These are phyloP conservation scores for Taeniopygia guttata DNA, from an alignment of 2,797 vertebrate genomes.

Conservation along the genomic window DNA sequence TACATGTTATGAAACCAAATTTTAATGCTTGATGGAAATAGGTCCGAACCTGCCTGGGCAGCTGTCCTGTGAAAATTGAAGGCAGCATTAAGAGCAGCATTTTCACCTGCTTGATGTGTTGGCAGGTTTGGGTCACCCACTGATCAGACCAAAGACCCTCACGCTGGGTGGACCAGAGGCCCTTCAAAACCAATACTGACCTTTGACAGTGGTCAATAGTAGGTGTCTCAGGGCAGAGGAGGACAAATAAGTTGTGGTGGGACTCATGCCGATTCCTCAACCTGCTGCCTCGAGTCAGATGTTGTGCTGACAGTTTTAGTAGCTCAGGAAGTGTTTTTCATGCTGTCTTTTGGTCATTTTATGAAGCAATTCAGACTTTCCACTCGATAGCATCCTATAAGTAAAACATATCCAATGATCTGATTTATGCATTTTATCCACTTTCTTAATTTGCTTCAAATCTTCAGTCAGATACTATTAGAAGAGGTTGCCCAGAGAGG, in stretches of 20 bases:
- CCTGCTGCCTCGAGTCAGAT: not conserved
- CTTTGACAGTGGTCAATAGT: not conserved
- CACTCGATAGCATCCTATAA: not conserved
- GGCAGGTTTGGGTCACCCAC: not conserved
- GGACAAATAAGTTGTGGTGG: not conserved
- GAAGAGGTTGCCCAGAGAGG: not conserved
- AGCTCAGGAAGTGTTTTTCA: not conserved
- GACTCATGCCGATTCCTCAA: not conserved
- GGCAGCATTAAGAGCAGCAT: not conserved
- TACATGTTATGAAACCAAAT: conserved; percentile 49
- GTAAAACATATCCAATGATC: not conserved
- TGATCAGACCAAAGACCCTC: not conserved
- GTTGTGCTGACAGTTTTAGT: not conserved
- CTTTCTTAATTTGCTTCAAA: not conserved
- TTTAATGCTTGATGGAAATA: conserved; percentile 30
- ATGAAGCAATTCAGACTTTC: not conserved
- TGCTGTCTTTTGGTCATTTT: not conserved
- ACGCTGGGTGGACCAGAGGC: not conserved
- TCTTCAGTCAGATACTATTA: not conserved
- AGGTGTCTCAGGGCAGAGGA: not conserved
- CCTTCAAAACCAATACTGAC: not conserved
- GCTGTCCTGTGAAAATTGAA: not conserved
- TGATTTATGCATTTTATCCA: not conserved
- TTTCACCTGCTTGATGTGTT: not conserved
- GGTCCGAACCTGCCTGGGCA: not conserved